These are phyloP conservation scores for Ecdyonurus torrentis DNA, from an alignment of 2,888 invertebrate genomes.

Conservation along the genomic window DNA sequence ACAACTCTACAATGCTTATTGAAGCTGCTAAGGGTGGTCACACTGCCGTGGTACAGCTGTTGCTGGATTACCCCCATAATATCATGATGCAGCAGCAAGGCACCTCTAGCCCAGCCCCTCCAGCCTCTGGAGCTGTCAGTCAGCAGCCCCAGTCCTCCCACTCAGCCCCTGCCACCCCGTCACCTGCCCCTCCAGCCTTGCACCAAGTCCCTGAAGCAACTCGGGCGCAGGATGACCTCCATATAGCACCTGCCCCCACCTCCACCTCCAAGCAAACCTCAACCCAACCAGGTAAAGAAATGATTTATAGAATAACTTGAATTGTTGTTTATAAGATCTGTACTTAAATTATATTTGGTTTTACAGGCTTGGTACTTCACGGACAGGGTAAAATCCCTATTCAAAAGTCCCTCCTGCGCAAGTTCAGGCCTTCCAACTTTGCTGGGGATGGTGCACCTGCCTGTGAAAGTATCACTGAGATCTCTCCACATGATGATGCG, in stretches of 20 bases:
- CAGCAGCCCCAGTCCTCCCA: conserved; percentile 12
- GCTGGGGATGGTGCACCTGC: not conserved
- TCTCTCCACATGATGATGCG: not conserved
- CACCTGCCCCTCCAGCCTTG: conserved; percentile 18
- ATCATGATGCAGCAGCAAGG: conserved; percentile 37
- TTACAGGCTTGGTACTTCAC: not conserved
- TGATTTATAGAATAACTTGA: not conserved
- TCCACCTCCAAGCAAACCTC: conserved; percentile 22
- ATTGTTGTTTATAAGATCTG: not conserved
- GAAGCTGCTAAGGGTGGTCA: conserved; percentile 98
- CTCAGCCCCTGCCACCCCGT: conserved; percentile 13
- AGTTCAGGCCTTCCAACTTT: conserved; percentile 24
- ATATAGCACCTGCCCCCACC: conserved; percentile 34
- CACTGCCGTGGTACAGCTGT: conserved; percentile 82
- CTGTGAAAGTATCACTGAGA: not conserved
- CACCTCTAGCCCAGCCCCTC: conserved; percentile 20
- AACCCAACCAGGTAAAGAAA: conserved; percentile 1
- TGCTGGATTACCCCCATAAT: conserved; percentile 87
- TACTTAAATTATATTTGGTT: too few relatives aligned
- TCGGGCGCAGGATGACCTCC: conserved; percentile 22
- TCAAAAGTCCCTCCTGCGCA: conserved; percentile 33
- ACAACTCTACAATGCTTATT: conserved; percentile 96
- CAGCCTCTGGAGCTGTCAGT: conserved; percentile 10
- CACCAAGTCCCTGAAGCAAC: conserved; percentile 43
- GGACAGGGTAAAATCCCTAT: not conserved